Base-by-base conservation (phyloP, 2,113 vertebrate genomes). In the Mustela nigripes region DNA sequence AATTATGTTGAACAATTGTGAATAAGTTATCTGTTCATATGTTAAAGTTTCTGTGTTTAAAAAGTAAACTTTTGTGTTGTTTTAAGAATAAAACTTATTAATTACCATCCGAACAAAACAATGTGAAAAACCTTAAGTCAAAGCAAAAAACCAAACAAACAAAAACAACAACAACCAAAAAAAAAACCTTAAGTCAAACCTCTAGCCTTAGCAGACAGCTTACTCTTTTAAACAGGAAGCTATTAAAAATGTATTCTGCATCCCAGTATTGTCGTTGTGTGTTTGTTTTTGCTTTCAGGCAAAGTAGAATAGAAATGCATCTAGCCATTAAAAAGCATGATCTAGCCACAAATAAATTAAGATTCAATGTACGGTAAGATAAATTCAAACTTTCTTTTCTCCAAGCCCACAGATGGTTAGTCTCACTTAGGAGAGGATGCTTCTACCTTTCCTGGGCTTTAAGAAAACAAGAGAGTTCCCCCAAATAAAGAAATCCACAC, bases 261-360 rank as follows among this genome's bases (percentile, higher is more conserved):
- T 42, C 9, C 31, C 33, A 73, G 28, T 26, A 50, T 31, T 82
- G 12, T 60, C 82, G 67, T 45, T 81, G 14, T 56, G 33, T 58
- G 45, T 53, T 42, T 81, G 22, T 36, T 76, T 88, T 91, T 96
- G 60, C 24, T 36, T 97, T 96, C 14, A 42, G 36, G 26, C 63
- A 88, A 71, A 73, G 36, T 65, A 56, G 5, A 14, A 69, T 8
- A 65, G 53, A 92, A 92, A 83, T 71, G 19, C 39, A 4, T 73
- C n/a, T 62, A 63, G 42, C 62, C 11, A 84, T 11, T 11, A 58
- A 56, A 28, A 90, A 74, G 1, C 5, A 88, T 21, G 36, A 82
- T 11, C 22, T 63, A 91, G 26, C 21, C 76, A 91, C n/a, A 94
- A 62, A 87, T 62, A 95, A 93, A 67, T 69, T 82, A 95, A 14